phyloP scores from a whole-genome alignment of 2,797 vertebrate genomes.

The Pipistrellus pipistrellus region DNA sequence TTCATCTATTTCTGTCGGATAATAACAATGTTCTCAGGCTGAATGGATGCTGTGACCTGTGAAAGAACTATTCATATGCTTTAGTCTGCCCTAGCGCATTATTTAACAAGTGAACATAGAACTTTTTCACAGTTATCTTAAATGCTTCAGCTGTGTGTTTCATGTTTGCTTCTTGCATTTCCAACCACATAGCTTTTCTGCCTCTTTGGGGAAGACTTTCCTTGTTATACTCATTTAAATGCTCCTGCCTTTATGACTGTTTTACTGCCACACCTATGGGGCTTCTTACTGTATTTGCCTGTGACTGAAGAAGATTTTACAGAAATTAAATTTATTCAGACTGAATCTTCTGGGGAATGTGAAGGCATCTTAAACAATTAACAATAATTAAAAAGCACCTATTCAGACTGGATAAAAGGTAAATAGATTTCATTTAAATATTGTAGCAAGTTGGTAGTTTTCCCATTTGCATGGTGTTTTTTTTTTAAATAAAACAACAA shows the following conservation, averaged over 20 bases:
- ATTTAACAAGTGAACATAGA: constrained; percentile 94
- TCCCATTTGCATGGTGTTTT: constrained; percentile 72
- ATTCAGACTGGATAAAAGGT: constrained; percentile 85
- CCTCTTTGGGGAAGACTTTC: constrained; percentile 87
- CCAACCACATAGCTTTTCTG: constrained; percentile 88
- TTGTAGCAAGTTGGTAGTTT: constrained; percentile 79
- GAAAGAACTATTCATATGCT: constrained; percentile 97
- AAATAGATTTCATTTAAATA: constrained; percentile 88
- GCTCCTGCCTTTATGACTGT: constrained; percentile 89
- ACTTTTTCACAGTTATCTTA: constrained; percentile 95
- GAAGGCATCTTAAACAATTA: constrained; percentile 88
- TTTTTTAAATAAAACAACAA: neutral
- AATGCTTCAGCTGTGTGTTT: constrained; percentile 93
- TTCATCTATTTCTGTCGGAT: constrained; percentile 96
- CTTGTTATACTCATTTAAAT: constrained; percentile 88
- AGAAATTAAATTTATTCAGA: constrained; percentile 86
- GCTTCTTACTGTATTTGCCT: constrained; percentile 85
- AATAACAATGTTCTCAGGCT: constrained; percentile 96
- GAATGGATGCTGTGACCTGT: constrained; percentile 99
- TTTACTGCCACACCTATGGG: constrained; percentile 88
- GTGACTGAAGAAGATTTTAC: constrained; percentile 86
- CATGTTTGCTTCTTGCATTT: constrained; percentile 90
- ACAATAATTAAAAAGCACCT: constrained; percentile 89
- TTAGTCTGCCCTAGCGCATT: constrained; percentile 94
- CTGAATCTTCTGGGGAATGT: constrained; percentile 85